Percentiles rank a stretch among this genome's conserved stretches.
Conservation (phyloP, 2,797 vertebrate species). For the Xiphophorus birchmanni region DNA sequence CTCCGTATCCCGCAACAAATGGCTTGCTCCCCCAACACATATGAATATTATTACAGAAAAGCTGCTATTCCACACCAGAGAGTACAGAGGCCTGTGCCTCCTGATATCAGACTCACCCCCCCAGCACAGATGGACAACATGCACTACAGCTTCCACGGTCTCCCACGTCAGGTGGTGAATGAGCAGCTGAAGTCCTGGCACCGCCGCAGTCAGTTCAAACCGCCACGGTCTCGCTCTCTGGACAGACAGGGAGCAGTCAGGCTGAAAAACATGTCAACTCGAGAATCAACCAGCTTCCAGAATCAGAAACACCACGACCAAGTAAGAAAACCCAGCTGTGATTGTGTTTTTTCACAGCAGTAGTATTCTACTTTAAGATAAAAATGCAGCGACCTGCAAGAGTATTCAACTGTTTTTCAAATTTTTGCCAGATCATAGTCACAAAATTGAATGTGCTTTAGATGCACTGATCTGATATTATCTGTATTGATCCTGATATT, state of each 20-base stretch:
- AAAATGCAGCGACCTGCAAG: background rate
- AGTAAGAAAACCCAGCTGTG: slow-evolving; percentile 53
- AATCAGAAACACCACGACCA: slow-evolving; percentile 71
- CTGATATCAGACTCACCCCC: slow-evolving; percentile 80
- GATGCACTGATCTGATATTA: no score
- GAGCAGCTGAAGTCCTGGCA: slow-evolving; percentile 91
- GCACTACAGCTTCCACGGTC: slow-evolving; percentile 57
- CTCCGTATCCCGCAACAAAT: slow-evolving; percentile 58
- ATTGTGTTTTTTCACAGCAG: background rate
- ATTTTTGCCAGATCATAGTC: background rate
- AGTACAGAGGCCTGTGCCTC: slow-evolving; percentile 65
- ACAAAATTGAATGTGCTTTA: background rate
- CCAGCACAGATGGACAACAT: slow-evolving; percentile 83
- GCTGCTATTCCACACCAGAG: slow-evolving; percentile 70
- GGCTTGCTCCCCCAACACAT: slow-evolving; percentile 51
- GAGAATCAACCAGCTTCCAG: slow-evolving; percentile 65
- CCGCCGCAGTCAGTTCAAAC: slow-evolving; percentile 80
- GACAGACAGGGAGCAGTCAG: slow-evolving; percentile 86
- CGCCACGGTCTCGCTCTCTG: slow-evolving; percentile 83
- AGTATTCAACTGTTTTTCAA: background rate
- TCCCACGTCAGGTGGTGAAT: slow-evolving; percentile 81
- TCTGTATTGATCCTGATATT: no score
- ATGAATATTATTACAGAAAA: slow-evolving; percentile 77
- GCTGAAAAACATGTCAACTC: slow-evolving; percentile 64
- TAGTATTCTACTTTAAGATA: background rate